Percentiles rank a stretch among this genome's conserved stretches.
These are phyloP conservation scores for Forpus xanthops DNA, from an alignment of 2,797 vertebrate genomes.

Conservation along the genomic window DNA sequence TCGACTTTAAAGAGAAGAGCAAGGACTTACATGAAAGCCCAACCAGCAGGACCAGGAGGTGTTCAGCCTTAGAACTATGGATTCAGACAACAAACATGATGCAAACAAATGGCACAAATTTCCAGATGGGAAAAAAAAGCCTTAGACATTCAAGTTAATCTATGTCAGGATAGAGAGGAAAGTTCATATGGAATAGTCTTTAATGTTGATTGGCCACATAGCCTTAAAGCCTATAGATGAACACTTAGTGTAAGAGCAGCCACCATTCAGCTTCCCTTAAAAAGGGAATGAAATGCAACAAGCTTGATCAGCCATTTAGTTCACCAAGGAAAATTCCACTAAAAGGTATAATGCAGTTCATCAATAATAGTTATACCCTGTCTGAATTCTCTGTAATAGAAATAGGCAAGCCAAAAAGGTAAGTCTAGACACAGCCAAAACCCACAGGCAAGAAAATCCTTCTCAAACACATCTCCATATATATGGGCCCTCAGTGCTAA, in stretches of 20 bases:
- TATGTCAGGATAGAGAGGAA: background rate
- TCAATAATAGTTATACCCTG: background rate
- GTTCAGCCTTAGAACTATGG: background rate
- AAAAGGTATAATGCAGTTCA: background rate
- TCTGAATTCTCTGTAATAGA: background rate
- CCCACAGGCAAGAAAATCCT: background rate
- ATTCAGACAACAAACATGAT: background rate
- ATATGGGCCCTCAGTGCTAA: background rate
- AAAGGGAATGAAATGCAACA: background rate
- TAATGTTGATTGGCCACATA: background rate
- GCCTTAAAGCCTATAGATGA: background rate
- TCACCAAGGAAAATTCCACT: background rate
- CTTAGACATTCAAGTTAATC: background rate
- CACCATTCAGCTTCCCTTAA: background rate
- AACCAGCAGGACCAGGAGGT: background rate
- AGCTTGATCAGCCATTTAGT: background rate
- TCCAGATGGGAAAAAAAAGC: background rate
- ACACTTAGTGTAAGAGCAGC: background rate
- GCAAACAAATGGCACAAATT: background rate
- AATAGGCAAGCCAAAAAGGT: background rate
- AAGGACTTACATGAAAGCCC: background rate
- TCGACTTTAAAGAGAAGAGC: background rate
- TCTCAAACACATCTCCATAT: background rate
- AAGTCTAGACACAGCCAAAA: background rate
- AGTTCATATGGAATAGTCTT: background rate